phyloP scores from a whole-genome alignment of 2,113 vertebrate species.

The Hyperopisus bebe region DNA sequence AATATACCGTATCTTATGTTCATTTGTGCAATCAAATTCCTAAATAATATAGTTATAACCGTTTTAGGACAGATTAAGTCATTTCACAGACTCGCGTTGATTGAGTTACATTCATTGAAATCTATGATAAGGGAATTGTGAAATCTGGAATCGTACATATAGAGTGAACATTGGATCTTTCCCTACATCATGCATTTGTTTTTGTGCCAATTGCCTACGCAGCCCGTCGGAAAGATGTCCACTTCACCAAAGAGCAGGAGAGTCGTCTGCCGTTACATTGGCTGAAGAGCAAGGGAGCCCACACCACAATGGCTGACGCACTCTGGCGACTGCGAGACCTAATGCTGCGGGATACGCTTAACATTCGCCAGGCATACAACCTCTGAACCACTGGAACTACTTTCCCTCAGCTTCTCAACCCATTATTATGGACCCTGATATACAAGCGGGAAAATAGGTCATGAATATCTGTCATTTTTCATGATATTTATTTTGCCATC shows the following conservation, averaged over 20 bases:
- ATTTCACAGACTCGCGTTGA: background rate
- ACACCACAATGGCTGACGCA: constrained; percentile 93
- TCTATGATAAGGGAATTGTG: background rate
- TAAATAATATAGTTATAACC: background rate
- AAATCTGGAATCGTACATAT: background rate
- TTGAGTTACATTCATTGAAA: background rate
- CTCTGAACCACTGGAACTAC: constrained; percentile 57
- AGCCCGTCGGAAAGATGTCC: constrained; percentile 84
- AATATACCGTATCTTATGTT: background rate
- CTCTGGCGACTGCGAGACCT: constrained; percentile 92
- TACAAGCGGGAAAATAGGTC: constrained; percentile 34
- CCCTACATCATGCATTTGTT: background rate
- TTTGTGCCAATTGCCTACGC: background rate
- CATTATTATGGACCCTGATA: constrained; percentile 37
- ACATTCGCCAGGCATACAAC: constrained; percentile 89
- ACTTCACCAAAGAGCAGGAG: constrained; percentile 92
- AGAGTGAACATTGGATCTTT: background rate
- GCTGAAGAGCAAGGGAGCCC: constrained; percentile 96
- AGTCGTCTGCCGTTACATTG: constrained; percentile 90
- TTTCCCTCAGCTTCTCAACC: constrained; percentile 27
- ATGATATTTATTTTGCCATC: constrained; percentile 41
- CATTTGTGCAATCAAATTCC: background rate
- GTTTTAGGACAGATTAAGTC: background rate
- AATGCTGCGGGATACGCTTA: constrained; percentile 94
- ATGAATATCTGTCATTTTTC: constrained; percentile 61